Percentiles rank a stretch among this genome's conserved stretches.
These are phyloP conservation scores for Drosophila nebulosa DNA, from an alignment of 1,140 invertebrate species.

Conservation along the genomic window DNA sequence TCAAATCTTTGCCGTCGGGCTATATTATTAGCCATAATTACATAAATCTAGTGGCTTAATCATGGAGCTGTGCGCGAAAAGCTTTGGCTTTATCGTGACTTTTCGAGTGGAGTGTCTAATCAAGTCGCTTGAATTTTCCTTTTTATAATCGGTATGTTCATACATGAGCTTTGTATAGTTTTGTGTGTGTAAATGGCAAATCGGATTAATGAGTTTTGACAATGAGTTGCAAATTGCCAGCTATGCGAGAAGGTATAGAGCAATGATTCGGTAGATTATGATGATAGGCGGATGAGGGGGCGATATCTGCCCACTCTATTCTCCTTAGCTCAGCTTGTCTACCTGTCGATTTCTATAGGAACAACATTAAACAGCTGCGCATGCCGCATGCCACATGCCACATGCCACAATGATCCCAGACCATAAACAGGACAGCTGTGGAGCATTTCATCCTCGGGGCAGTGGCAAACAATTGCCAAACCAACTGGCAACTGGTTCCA, in stretches of 20 bases:
- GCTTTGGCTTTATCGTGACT: conserved; percentile 53
- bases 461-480: conserved; percentile 46
- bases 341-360: conserved; percentile 45
- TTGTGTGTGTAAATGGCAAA: conserved; percentile 54
- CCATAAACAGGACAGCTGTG: conserved; percentile 2
- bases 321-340: conserved; percentile 22
- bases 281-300: conserved; percentile 1
- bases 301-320: conserved; percentile 3
- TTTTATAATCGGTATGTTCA: background rate
- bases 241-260: conserved; percentile 15
- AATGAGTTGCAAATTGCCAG: conserved; percentile 72
- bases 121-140: conserved; percentile 42
- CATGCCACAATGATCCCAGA: background rate
- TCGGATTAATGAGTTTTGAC: conserved; percentile 63
- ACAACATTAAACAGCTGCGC: conserved; percentile 54
- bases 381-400: conserved; percentile 29
- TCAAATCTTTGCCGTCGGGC: conserved; percentile 68
- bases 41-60: conserved; percentile 60
- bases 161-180: conserved; percentile 3
- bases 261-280: background rate
- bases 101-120: conserved; percentile 57
- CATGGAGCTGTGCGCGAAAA: conserved; percentile 36
- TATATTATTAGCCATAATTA: conserved; percentile 79
- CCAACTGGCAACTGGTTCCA: conserved; percentile 13
- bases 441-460: conserved; percentile 38